Evolutionary conservation across 2,797 vertebrate genomes (phyloP).

Genomic region (Hippopotamyrus pictus): DNA sequence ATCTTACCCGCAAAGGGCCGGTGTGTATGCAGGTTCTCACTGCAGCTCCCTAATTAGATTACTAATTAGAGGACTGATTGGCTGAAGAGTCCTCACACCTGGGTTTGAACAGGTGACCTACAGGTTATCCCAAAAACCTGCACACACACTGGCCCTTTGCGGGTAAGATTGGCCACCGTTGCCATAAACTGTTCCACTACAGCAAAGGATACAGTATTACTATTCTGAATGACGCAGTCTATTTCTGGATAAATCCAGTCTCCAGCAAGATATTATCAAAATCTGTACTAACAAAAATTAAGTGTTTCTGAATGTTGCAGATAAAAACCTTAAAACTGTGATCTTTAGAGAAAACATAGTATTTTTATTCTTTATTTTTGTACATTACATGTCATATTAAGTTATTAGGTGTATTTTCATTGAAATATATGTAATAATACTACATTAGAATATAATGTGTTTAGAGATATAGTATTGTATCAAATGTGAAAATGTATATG

Average conservation of each 20-base stretch:
- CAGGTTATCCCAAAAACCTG: too few species aligned
- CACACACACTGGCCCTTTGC: too few species aligned
- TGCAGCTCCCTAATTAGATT: too few species aligned
- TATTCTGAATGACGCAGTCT: background rate
- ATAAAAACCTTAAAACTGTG: constrained; percentile 25
- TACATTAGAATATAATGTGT: constrained; percentile 6
- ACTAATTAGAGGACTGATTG: too few species aligned
- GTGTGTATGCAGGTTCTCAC: too few species aligned
- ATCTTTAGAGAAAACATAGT: constrained; percentile 6
- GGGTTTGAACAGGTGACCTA: too few species aligned
- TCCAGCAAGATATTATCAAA: background rate
- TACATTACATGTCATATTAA: constrained; percentile 24
- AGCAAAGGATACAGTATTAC: background rate
- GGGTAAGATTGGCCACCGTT: too few species aligned
- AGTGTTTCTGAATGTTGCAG: background rate
- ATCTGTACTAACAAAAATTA: background rate
- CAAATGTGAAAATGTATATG: constrained; percentile 27
- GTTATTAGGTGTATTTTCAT: constrained; percentile 33
- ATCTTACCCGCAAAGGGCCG: too few species aligned
- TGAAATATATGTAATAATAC: background rate
- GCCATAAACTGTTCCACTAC: background rate
- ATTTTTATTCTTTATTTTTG: constrained; percentile 40
- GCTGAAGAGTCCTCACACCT: too few species aligned
- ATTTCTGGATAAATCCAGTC: background rate
- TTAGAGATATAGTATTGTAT: constrained; percentile 17